Base-by-base conservation (phyloP, 2,797 vertebrate species). In the Adrianichthys oophorus region DNA sequence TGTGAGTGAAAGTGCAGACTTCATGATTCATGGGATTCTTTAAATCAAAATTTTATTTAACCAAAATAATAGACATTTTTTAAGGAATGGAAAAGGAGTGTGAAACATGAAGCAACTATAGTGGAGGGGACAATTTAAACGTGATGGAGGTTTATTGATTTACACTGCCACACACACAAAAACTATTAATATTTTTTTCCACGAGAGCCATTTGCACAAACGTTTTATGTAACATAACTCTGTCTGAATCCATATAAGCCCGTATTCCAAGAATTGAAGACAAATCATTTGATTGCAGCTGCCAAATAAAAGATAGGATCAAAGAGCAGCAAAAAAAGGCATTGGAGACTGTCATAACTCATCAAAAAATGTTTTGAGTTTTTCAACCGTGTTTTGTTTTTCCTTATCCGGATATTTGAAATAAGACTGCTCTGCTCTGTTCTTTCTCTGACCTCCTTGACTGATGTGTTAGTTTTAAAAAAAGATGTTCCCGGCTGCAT, bases 71-170 rank as follows among this genome's bases (percentile, higher is more conserved):
- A 62, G 10, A 37, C 32, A 37, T 37, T 37, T 37, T 4, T 3
- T 1, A 37, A 37, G 10, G 32, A 37, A 10, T 12, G 32, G 10
- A 37, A 12, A 37, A 37, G 2, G 32, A 37, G 32, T 12, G 32
- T 37, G 32, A 37, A 12, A 47, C 24, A 21, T 24, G 49, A 50
- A 26, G 49, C 24, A 47, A 14, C 63, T 49, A 51, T 48, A 29
- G 32, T 54, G 56, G 50, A 58, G 32, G 32, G 32, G 32, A 51
- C 62, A 42, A 52, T 54, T 68, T 29, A 51, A 40, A 52, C 61
- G 50, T 63, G 68, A 72, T 75, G 73, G 59, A 58, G 49, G 32
- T 64, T 55, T 70, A 74, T 83, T 84, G 61, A 81, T 78, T 83
- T 79, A 79, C 19, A 68, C 41, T 60, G 41, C 46, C 66, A 70